Evolutionary conservation across 2,797 vertebrate species (phyloP), one percentile per base, ranked within the genome.

Genomic region (Sciurus vulgaris): DNA sequence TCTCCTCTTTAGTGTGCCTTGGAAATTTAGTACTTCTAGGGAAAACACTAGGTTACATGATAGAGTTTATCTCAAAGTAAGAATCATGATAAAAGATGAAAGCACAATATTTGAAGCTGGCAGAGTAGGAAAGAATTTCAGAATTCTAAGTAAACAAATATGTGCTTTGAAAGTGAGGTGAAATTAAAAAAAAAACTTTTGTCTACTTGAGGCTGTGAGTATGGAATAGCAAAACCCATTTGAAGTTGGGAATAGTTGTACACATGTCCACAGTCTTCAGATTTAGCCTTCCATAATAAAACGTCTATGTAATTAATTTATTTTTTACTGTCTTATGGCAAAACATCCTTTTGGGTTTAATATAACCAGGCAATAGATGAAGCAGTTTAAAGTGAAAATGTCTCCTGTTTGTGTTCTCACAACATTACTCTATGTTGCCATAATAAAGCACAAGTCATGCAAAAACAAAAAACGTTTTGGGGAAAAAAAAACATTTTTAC

Each of bases 11-110:
- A 87, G 22, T 83, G 1, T 74, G 24, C 38, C 47, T 2, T 65
- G 35, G 69, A 82, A 97, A 81, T 95, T 44, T 51, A 70, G 14
- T 86, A 54, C 83, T 88, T 85, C 20, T 91, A 51, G 13, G 24
- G 63, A 76, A 93, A 91, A 61, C 3, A 24, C 28, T 85, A 89
- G 70, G 56, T 83, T 73, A 22, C 13, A 61, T 73, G 56, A 12
- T 86, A 11, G 35, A 88, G 49, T 96, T 86, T 63, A 69, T 94
- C 7, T 91, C 14, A 51, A 88, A 78, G 20, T 69, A 28, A 92
- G 17, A 35, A 63, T 94, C 8, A 28, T 82, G 63, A 82, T 90
- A 74, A 88, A 86, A 18, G 70, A 49, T 51, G 14, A 26, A 86
- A 94, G 33, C 72, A 76, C 28, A 63, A 13, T 70, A 20, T 70